These are phyloP conservation scores for Enoplosus armatus DNA, from an alignment of 2,797 vertebrate genomes.

Conservation along the genomic window DNA sequence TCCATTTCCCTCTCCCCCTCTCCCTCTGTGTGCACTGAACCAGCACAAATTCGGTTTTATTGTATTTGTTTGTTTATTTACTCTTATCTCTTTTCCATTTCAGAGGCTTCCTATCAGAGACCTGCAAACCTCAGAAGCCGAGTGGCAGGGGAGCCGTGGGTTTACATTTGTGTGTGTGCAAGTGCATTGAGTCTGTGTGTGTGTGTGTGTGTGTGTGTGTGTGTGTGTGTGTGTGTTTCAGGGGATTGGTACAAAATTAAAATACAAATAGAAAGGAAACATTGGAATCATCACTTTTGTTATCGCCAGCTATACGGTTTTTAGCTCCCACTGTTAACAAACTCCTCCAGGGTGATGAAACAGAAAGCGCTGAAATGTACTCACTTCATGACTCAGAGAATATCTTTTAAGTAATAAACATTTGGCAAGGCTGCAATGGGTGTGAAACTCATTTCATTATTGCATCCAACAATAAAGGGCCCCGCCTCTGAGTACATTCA, in stretches of 20 bases:
- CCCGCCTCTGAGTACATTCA: constrained; percentile 11
- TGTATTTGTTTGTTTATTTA: constrained; percentile 86
- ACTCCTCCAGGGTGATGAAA: constrained; percentile 77
- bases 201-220: constrained; percentile 22
- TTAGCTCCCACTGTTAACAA: constrained; percentile 79
- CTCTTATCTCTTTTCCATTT: constrained; percentile 85
- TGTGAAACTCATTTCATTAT: constrained; percentile 58
- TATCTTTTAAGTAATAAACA: constrained; percentile 74
- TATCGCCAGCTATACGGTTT: constrained; percentile 76
- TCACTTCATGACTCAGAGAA: constrained; percentile 69
- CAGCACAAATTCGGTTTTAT: constrained; percentile 85
- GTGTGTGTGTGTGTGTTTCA: constrained; percentile 60
- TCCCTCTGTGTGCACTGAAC: constrained; percentile 79
- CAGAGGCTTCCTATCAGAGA: constrained; percentile 82
- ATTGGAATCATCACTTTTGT: constrained; percentile 84
- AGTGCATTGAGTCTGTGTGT: constrained; percentile 24
- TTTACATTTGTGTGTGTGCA: constrained; percentile 57
- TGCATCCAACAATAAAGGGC: constrained; percentile 32
- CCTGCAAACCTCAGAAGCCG: constrained; percentile 81
- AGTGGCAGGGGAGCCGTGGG: constrained; percentile 76
- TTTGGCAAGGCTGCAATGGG: constrained; percentile 56
- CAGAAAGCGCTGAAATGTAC: constrained; percentile 67
- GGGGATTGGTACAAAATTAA: constrained; percentile 82
- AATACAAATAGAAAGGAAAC: constrained; percentile 84
- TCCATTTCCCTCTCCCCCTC: constrained; percentile 44